These are phyloP conservation scores for Maniola jurtina DNA, from an alignment of 1,140 invertebrate genomes.

Conservation along the genomic window DNA sequence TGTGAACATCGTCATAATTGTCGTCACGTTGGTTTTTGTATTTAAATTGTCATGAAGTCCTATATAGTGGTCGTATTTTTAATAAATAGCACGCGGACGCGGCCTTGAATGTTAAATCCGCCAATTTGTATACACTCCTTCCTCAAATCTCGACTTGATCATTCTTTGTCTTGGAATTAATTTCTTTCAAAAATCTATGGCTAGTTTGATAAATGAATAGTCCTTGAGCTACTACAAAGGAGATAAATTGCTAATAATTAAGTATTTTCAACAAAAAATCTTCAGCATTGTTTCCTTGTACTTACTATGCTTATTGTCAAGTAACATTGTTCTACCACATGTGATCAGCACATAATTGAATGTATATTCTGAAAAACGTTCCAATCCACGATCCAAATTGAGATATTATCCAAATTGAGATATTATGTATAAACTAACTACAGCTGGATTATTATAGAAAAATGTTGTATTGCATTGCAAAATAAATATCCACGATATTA, in stretches of 20 bases:
- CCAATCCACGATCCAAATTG: no score
- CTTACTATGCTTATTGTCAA: not conserved
- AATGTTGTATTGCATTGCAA: no score
- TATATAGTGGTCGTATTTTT: conserved; percentile 35
- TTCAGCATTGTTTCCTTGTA: not conserved
- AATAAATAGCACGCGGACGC: conserved; percentile 31
- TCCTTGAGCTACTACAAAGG: not conserved
- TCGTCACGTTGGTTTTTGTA: conserved; percentile 24
- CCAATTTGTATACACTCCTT: conserved; percentile 38
- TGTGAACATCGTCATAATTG: conserved; percentile 17
- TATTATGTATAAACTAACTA: no score
- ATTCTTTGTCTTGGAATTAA: conserved; percentile 23
- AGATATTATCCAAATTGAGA: no score
- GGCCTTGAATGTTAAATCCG: conserved; percentile 38
- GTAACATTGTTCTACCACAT: not conserved
- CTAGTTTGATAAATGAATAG: not conserved
- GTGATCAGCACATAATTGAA: not conserved
- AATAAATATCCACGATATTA: no score
- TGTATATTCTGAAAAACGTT: no score
- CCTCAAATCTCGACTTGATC: conserved; percentile 3
- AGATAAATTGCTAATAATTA: conserved; percentile 1
- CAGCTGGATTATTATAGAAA: no score
- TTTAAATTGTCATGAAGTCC: conserved; percentile 26
- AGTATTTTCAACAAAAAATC: conserved; percentile 1
- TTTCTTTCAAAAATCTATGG: conserved; percentile 8